Percentiles rank a stretch among this genome's conserved stretches.
Evolutionary conservation across 2,888 invertebrate genomes (phyloP).

Genomic region (Podotricha telesiphe): DNA sequence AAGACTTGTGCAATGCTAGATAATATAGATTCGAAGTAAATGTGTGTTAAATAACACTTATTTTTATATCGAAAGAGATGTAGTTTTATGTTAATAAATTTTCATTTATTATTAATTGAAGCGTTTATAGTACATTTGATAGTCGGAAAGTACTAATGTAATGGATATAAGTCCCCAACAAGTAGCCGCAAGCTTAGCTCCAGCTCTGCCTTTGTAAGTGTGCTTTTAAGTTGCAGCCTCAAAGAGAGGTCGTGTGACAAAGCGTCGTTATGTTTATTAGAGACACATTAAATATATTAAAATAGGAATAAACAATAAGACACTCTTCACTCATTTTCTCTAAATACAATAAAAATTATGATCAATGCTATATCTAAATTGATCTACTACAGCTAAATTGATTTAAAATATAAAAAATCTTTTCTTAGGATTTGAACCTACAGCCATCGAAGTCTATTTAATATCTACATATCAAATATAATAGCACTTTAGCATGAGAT

Average conservation of each 20-base stretch:
- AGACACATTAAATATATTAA: conserved; percentile 6
- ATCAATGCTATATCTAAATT: too few species aligned
- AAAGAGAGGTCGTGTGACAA: conserved; percentile 20
- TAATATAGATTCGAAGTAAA: too few species aligned
- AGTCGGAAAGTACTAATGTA: conserved; percentile 11
- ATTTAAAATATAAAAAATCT: too few species aligned
- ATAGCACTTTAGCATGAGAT: too few species aligned
- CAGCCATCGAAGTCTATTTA: too few species aligned
- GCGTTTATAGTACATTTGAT: not conserved
- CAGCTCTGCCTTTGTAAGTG: conserved; percentile 3
- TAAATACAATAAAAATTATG: too few species aligned
- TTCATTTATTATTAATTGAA: not conserved
- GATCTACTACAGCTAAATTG: too few species aligned
- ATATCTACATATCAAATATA: not conserved
- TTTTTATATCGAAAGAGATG: too few species aligned
- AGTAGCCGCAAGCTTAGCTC: conserved; percentile 21
- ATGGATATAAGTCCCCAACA: conserved; percentile 16
- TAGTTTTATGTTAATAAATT: not conserved
- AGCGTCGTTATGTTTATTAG: conserved; percentile 9
- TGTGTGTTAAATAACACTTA: too few species aligned
- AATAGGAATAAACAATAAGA: conserved; percentile 5
- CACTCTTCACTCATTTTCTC: too few species aligned
- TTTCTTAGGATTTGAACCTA: too few species aligned
- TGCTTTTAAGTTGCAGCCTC: conserved; percentile 13
- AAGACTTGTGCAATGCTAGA: too few species aligned